Evolutionary conservation across 2,888 invertebrate species (phyloP).

Genomic region (Nesidiocoris tenuis): DNA sequence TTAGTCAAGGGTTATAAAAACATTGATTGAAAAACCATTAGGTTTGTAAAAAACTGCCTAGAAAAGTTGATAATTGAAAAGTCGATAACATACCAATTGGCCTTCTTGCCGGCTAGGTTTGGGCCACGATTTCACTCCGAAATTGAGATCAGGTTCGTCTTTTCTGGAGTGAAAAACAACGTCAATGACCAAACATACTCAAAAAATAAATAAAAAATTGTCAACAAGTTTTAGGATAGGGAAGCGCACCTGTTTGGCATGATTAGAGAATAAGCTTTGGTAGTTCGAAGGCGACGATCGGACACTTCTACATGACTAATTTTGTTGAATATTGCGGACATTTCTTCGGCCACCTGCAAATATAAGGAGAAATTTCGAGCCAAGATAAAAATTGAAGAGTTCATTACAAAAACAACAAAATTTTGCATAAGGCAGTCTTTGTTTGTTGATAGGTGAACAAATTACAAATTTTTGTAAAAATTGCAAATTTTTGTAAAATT

Average conservation of each 20-base stretch:
- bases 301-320: slow-evolving; percentile 43
- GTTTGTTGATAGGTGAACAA: no score
- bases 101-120: slow-evolving; percentile 30
- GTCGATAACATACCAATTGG: slow-evolving; percentile 19
- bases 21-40: no score
- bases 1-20: no score
- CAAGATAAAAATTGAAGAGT: no score
- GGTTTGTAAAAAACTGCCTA: neutral
- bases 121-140: slow-evolving; percentile 22
- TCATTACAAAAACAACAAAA: neutral
- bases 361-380: no score
- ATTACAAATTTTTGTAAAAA: no score
- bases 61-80: no score
- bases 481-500: no score
- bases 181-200: slow-evolving; percentile 4
- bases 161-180: slow-evolving; percentile 16
- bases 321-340: slow-evolving; percentile 45
- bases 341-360: slow-evolving; percentile 39
- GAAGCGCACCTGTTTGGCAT: slow-evolving; percentile 44
- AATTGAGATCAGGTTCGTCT: slow-evolving; percentile 30
- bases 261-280: slow-evolving; percentile 47
- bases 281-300: slow-evolving; percentile 43
- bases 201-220: slow-evolving; percentile 1
- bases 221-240: neutral
- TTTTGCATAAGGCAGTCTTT: neutral